Conservation (phyloP, 2,888 invertebrate genomes). For the Gari tellinella region DNA sequence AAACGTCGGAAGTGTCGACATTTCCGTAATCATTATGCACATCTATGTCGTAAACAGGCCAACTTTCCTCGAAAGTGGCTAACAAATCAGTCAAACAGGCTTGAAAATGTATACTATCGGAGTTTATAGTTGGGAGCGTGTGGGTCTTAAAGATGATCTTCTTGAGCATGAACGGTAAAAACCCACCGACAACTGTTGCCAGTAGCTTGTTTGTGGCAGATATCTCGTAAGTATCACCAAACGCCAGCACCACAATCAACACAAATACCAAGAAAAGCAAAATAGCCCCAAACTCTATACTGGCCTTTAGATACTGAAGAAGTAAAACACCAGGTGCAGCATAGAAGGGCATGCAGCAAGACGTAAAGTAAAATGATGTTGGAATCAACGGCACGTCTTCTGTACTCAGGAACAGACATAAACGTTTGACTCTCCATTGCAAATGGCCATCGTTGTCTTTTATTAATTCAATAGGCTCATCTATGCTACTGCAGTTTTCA, state of each 20-base stretch:
- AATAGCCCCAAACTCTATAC: slow-evolving; percentile 46
- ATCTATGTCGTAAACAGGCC: slow-evolving; percentile 56
- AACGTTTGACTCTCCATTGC: slow-evolving; percentile 46
- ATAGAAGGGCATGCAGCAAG: slow-evolving; percentile 57
- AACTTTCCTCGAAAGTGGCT: slow-evolving; percentile 38
- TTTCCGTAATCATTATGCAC: slow-evolving; percentile 6
- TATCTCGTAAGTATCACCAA: slow-evolving; percentile 63
- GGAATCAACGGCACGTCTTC: slow-evolving; percentile 58
- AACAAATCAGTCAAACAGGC: slow-evolving; percentile 46
- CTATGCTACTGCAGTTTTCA: slow-evolving; percentile 41
- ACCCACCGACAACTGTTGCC: slow-evolving; percentile 61
- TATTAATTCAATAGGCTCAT: slow-evolving; percentile 38
- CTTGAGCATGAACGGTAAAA: slow-evolving; percentile 60
- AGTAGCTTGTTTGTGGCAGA: slow-evolving; percentile 60
- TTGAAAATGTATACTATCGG: slow-evolving; percentile 42
- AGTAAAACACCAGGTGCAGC: slow-evolving; percentile 59
- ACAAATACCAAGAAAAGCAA: slow-evolving; percentile 63
- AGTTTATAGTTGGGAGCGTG: slow-evolving; percentile 29
- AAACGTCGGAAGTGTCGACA: not conserved
- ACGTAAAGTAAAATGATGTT: slow-evolving; percentile 57
- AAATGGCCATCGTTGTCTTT: slow-evolving; percentile 24
- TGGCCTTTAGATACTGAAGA: slow-evolving; percentile 42
- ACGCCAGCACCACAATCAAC: slow-evolving; percentile 59
- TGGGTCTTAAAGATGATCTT: slow-evolving; percentile 54
- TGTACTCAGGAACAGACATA: slow-evolving; percentile 54